Evolutionary conservation across 2,888 invertebrate genomes (phyloP), one percentile per base, ranked within the genome.

Genomic region (Lithosia quadra): DNA sequence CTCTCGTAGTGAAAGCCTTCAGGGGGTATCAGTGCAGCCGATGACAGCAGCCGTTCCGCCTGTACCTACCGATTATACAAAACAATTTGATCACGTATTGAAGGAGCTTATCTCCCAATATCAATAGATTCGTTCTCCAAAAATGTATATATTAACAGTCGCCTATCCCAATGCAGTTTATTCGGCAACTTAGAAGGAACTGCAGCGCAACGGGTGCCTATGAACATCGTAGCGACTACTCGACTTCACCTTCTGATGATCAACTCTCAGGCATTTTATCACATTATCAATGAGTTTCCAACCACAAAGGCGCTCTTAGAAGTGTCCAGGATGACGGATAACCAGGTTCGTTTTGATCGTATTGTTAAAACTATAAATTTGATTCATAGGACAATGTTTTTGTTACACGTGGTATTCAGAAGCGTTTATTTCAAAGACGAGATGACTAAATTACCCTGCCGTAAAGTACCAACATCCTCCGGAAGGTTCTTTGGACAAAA

Each of bases 161-260:
- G 33, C 8, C 33, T 3, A 34, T 34, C 34, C 24, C 22, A 22
- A 34, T 36, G 9, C 11, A 93, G 93, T 68, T 86, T 93, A 13
- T 92, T 93, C 67, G 93, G 93, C 3, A 92, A 93, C 76, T 72
- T 93, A 63, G 86, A 88, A 28, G 84, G 83, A 1, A 69, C 72
- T 0, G 13, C 70, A 0, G 82, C 86, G 0, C 75, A 84, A 22
- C 83, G 89, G 13, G 87, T 86, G 13, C 82, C 87, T 0, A 74
- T 84, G 33, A 78, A 83, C 1, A 79, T 91, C 21, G 83, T 84
- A 33, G 86, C 92, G 0, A 78, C 79, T 0, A 87, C 80, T 28
- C 84, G 86, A 24, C 85, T 89, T 0, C 93, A 92, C 63, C 77
- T 93, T 9, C 81, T 93, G 43, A 86, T 86, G 79, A 91, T 93